Percentiles rank a stretch among this genome's conserved stretches.
These are phyloP conservation scores for Zootoca vivipara DNA, from an alignment of 2,113 vertebrate species.

Conservation along the genomic window DNA sequence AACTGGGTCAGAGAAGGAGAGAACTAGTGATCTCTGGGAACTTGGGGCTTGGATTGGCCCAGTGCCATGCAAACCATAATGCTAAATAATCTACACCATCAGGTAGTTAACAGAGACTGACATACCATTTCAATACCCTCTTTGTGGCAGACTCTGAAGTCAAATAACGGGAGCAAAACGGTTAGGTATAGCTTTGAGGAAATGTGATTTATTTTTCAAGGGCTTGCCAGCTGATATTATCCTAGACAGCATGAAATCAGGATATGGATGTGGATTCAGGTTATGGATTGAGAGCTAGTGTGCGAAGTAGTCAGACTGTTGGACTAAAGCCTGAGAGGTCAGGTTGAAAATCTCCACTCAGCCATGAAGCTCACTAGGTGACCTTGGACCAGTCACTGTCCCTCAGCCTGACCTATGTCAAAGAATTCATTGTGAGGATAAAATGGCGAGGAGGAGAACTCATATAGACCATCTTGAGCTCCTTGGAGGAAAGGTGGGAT, in stretches of 20 bases:
- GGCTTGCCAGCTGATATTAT: conserved; percentile 45
- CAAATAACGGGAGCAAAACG: not conserved
- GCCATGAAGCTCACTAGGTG: no score
- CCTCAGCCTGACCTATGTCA: no score
- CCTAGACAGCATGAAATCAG: fast-evolving
- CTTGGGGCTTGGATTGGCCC: not conserved
- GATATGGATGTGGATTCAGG: not conserved
- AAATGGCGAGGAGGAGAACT: no score
- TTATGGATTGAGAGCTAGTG: no score
- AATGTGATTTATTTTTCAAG: not conserved
- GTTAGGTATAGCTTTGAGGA: not conserved
- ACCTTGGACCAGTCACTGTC: no score
- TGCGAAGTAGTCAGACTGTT: no score
- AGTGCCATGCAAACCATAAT: fast-evolving
- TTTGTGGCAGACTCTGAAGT: not conserved
- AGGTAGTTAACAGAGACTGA: fast-evolving
- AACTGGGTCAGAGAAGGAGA: not conserved
- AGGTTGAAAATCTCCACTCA: no score
- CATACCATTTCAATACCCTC: not conserved
- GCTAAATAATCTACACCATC: not conserved
- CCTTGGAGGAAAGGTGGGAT: no score
- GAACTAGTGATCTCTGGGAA: fast-evolving
- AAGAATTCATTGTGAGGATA: no score
- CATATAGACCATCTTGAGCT: no score
- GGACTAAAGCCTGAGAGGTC: no score